Base-by-base conservation (phyloP, 2,888 invertebrate species). In the Brenthis ino region DNA sequence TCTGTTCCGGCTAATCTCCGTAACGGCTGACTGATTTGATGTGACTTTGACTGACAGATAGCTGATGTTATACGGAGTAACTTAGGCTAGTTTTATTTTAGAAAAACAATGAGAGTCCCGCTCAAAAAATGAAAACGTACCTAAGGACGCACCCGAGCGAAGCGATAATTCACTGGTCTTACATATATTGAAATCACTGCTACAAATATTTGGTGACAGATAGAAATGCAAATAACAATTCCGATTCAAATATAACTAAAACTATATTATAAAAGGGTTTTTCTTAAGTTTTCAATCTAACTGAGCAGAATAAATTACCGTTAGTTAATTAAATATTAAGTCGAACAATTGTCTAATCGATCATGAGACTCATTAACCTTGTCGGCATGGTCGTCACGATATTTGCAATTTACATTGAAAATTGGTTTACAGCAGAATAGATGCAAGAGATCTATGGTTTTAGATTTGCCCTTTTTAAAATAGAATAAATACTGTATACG, bases 371-470 rank as follows among this genome's bases (percentile, higher is more conserved):
- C 54, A 51, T 47, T 65, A 55, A 69, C 69, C 69, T 69, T 65
- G 65, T 43, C 60, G 51, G 65, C 69, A 69, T 57, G 65, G 65
- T 57, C 69, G 61, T 61, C 67, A 65, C 69, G 69, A 69, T 65
- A 61, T 61, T 61, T 56, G 47, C 50, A 56, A 68, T 60, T 69
- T 69, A 69, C 69, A 69, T 69, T 65, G 50, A 56, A 61, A 65
- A 65, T 69, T 57, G 55, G 61, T 50, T 67, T 14, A 51, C 51
- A 66, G n/a, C 33, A 61, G 13, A 67, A 55, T 33, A 61, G 50
- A 56, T 48, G 60, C 55, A 54, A 47, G 28, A 28, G 58, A 60
- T 47, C 58, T 47, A 54, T 58, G 53, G 28, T n/a, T 58, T 51
- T 37, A 33, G 16, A 33, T 1, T 37, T 53, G 16, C 33, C 48